Evolutionary conservation across 2,113 vertebrate genomes (phyloP).

Genomic region (Hystrix brachyura): DNA sequence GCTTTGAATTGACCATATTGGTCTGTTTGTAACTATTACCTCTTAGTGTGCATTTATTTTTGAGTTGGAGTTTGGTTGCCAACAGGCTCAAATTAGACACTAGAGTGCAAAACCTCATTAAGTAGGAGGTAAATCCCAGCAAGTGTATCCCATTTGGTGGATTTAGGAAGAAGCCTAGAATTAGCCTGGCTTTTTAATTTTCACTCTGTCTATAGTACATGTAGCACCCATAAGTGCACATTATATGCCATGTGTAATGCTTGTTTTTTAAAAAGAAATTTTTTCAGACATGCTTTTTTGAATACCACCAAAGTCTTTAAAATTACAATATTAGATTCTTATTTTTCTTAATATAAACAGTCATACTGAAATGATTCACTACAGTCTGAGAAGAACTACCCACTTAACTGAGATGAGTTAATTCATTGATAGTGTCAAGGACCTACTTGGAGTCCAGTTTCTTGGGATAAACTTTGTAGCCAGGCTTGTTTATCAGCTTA

Average conservation of each 20-base stretch:
- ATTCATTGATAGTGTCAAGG: neutral
- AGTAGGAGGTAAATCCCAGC: neutral
- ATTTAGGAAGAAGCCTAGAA: neutral
- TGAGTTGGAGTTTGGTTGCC: neutral
- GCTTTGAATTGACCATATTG: neutral
- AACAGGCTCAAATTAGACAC: neutral
- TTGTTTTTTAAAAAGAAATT: neutral
- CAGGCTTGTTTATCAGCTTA: neutral
- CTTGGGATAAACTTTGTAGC: constrained; percentile 36
- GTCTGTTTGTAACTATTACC: neutral
- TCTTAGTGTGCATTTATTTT: neutral
- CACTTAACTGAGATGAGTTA: neutral
- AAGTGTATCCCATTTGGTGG: neutral
- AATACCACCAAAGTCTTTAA: neutral
- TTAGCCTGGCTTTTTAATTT: neutral
- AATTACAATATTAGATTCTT: neutral
- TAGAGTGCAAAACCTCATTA: neutral
- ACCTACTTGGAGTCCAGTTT: neutral
- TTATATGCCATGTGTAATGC: neutral
- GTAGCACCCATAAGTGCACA: neutral
- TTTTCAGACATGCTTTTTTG: neutral
- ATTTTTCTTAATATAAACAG: constrained; percentile 8
- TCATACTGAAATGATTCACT: neutral
- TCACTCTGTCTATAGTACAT: neutral
- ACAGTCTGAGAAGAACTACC: constrained; percentile 2